Conservation (phyloP, 2,797 vertebrate genomes). For the Danio albolineatus region DNA sequence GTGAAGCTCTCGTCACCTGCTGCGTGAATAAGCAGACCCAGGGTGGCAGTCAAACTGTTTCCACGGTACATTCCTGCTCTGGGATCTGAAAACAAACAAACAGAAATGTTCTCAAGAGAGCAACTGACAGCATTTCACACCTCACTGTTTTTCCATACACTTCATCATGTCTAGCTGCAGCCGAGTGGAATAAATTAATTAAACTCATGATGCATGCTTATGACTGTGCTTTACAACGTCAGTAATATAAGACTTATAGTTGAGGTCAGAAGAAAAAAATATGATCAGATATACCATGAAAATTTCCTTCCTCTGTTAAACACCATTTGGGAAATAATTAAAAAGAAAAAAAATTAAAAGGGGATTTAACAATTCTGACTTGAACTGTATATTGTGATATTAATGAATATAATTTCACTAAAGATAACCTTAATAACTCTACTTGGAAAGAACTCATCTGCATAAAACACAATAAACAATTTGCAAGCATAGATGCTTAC, state of each 20-base stretch:
- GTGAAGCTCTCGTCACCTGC: conserved; percentile 68
- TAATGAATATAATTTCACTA: too few species aligned
- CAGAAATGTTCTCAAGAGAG: background rate
- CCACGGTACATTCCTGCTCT: conserved; percentile 58
- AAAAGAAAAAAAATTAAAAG: too few species aligned
- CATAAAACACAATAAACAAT: too few species aligned
- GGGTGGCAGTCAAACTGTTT: conserved; percentile 71
- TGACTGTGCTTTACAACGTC: background rate
- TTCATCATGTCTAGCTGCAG: background rate
- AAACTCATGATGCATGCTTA: background rate
- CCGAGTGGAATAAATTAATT: background rate
- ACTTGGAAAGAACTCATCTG: too few species aligned
- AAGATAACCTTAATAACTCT: too few species aligned
- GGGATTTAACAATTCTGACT: too few species aligned
- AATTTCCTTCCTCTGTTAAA: too few species aligned
- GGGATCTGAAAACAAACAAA: conserved; percentile 68
- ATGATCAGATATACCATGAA: too few species aligned
- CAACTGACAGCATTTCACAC: background rate
- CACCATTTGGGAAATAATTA: too few species aligned
- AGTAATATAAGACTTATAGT: background rate
- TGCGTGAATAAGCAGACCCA: conserved; percentile 76
- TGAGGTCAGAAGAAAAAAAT: too few species aligned
- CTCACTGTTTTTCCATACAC: background rate
- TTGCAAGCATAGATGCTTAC: too few species aligned
- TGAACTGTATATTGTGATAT: too few species aligned